Conservation (phyloP, 2,888 invertebrate species). For the Daptonema setosum region DNA sequence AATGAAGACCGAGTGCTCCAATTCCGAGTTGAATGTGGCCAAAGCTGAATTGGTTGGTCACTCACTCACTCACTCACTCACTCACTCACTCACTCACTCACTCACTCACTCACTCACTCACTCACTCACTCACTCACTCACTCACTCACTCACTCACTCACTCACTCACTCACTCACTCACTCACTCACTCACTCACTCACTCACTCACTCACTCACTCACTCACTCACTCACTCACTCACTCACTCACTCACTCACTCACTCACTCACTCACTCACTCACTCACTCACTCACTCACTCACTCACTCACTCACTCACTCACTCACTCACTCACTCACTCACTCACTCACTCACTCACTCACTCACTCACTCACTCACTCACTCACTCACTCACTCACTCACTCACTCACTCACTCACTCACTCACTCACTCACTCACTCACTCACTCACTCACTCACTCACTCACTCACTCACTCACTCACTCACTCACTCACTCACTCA, state of each 20-base stretch:
- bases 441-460: background rate
- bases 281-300: background rate
- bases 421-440: background rate
- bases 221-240: background rate
- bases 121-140: background rate
- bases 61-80: no score
- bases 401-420: background rate
- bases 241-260: background rate
- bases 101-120: background rate
- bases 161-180: background rate
- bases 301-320: background rate
- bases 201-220: background rate
- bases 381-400: background rate
- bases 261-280: background rate
- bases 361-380: background rate
- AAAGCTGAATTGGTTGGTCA: background rate
- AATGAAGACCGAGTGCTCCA: background rate
- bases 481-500: background rate
- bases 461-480: background rate
- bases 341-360: background rate
- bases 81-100: background rate
- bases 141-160: background rate
- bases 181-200: background rate
- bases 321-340: background rate
- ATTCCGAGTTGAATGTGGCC: background rate